Evolutionary conservation across 2,797 vertebrate genomes (phyloP).

Genomic region (Chromis chromis): DNA sequence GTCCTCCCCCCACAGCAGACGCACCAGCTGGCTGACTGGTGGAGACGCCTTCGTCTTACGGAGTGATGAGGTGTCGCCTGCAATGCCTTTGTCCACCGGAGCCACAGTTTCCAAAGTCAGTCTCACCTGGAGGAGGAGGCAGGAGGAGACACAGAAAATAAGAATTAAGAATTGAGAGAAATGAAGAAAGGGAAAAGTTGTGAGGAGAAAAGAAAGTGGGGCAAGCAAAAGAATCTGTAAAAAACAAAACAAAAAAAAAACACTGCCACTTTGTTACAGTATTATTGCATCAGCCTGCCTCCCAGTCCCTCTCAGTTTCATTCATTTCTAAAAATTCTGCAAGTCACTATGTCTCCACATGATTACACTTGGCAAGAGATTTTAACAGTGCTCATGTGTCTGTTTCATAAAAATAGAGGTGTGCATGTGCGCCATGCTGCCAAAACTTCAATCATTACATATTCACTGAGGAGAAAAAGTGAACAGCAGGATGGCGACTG

Average conservation of each 20-base stretch:
- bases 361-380: conserved; percentile 27
- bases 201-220: not conserved
- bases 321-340: conserved; percentile 33
- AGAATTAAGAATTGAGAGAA: not conserved
- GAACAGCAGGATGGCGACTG: conserved; percentile 29
- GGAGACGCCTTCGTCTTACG: conserved; percentile 71
- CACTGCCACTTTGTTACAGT: not conserved
- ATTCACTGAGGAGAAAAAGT: conserved; percentile 32
- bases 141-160: not conserved
- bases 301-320: conserved; percentile 9
- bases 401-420: conserved; percentile 40
- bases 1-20: conserved; percentile 91
- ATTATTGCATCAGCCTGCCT: conserved; percentile 15
- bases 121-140: conserved; percentile 85
- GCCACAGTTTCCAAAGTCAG: conserved; percentile 90
- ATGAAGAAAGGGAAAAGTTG: not conserved
- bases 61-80: not conserved
- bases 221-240: not conserved
- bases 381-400: conserved; percentile 2
- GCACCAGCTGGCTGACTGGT: conserved; percentile 88
- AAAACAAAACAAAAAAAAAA: not conserved
- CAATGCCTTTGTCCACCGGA: conserved; percentile 44
- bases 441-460: conserved; percentile 17
- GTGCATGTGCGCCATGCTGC: not conserved
- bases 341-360: conserved; percentile 25